Conservation (phyloP, 2,888 invertebrate species). For the Zonitis immaculata region DNA sequence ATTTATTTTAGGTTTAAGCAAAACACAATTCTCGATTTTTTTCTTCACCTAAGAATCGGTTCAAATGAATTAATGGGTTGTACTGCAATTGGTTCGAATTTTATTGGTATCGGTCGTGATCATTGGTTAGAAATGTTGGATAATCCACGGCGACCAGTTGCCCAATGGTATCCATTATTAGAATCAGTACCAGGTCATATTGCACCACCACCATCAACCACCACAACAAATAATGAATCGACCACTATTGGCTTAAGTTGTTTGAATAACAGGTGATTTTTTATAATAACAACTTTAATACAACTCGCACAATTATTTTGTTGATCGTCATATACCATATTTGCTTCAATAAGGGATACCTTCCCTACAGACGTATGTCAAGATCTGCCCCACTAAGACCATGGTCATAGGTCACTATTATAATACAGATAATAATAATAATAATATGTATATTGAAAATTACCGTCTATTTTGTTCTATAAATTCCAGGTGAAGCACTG, state of each 20-base stretch:
- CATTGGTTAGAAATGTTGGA: constrained; percentile 85
- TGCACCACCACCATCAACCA: constrained; percentile 50
- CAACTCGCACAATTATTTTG: too few species aligned
- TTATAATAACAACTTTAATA: too few species aligned
- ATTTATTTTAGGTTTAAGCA: not conserved
- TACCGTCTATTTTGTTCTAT: too few species aligned
- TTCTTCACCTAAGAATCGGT: constrained; percentile 62
- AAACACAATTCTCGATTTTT: not conserved
- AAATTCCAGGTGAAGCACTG: too few species aligned
- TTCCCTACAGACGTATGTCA: too few species aligned
- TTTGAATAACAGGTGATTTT: constrained; percentile 60
- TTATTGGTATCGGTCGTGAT: constrained; percentile 72
- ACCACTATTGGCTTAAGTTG: constrained; percentile 57
- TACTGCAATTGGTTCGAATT: constrained; percentile 71
- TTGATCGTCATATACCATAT: too few species aligned
- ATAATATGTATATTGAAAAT: too few species aligned
- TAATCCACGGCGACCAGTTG: constrained; percentile 75
- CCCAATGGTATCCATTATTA: constrained; percentile 77
- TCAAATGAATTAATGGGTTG: constrained; percentile 84
- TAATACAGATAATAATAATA: too few species aligned
- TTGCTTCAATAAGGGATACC: too few species aligned
- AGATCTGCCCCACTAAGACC: too few species aligned
- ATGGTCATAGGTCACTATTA: too few species aligned
- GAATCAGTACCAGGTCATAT: constrained; percentile 66
- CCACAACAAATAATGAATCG: constrained; percentile 49